phyloP scores from a whole-genome alignment of 30 jellyfish, hydroid and myxozoan species.

The Pseudorhiza aurosa region DNA sequence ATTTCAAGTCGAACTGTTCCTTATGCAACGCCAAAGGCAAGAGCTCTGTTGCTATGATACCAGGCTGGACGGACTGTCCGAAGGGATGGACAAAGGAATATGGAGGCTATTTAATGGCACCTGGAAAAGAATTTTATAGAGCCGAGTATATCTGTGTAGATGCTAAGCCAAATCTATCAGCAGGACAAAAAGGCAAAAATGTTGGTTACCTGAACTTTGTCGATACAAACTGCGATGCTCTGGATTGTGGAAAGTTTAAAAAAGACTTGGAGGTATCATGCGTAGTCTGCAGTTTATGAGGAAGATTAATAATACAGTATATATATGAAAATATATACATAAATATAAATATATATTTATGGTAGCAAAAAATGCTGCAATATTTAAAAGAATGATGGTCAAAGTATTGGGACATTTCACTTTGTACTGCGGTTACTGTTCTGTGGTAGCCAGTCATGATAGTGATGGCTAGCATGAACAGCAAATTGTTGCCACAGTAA shows the following conservation, averaged over 20 bases:
- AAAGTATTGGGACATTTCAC: too few relatives aligned
- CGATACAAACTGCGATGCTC: conserved; percentile 84
- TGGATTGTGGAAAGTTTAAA: conserved; percentile 69
- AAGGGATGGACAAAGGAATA: conserved; percentile 84
- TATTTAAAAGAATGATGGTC: neutral
- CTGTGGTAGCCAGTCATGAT: too few relatives aligned
- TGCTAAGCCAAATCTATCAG: conserved; percentile 63
- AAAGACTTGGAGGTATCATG: conserved; percentile 81
- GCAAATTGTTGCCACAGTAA: too few relatives aligned
- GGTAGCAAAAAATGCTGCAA: neutral
- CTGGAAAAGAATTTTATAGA: conserved; percentile 59
- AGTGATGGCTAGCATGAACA: too few relatives aligned
- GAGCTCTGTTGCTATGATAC: conserved; percentile 82
- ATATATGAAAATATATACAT: too few relatives aligned
- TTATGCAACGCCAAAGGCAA: conserved; percentile 82
- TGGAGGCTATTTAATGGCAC: conserved; percentile 97
- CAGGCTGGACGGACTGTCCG: conserved; percentile 89
- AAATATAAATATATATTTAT: neutral
- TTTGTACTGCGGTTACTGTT: too few relatives aligned
- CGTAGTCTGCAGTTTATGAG: conserved; percentile 88
- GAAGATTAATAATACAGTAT: neutral
- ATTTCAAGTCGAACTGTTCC: conserved; percentile 79
- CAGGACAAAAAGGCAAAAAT: conserved; percentile 41
- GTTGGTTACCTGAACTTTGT: conserved; percentile 89
- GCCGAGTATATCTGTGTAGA: conserved; percentile 99